Evolutionary conservation across 2,888 invertebrate genomes (phyloP).

Genomic region (Ctena decussata): DNA sequence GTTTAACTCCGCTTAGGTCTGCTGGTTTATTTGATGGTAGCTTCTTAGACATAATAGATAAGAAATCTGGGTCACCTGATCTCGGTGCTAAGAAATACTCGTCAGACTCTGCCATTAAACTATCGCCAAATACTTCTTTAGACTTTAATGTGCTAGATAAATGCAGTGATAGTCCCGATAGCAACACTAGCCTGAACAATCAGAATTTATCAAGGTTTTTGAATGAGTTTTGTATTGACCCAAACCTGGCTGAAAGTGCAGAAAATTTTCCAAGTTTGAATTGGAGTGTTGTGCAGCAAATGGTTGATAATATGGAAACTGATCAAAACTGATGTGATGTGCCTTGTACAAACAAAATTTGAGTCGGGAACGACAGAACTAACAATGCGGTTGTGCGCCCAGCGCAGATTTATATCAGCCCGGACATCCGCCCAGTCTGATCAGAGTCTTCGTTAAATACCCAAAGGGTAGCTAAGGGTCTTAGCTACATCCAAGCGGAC

Average conservation of each 20-base stretch:
- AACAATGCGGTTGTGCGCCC: no score
- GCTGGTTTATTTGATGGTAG: constrained; percentile 70
- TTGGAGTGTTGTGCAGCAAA: constrained; percentile 61
- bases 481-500: no score
- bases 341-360: no score
- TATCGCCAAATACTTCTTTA: constrained; percentile 42
- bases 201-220: constrained; percentile 61
- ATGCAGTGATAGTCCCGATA: constrained; percentile 40
- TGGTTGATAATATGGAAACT: constrained; percentile 39
- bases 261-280: constrained; percentile 57
- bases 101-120: constrained; percentile 6
- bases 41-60: constrained; percentile 73
- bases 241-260: constrained; percentile 35
- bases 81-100: constrained; percentile 31
- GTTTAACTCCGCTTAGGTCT: constrained; percentile 67
- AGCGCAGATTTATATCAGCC: no score
- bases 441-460: no score
- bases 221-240: constrained; percentile 55
- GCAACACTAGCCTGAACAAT: constrained; percentile 26
- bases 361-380: no score
- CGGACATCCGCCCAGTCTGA: no score
- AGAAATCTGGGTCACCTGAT: constrained; percentile 60
- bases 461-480: no score
- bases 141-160: constrained; percentile 45
- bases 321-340: neutral